Percentiles rank a stretch among this genome's conserved stretches.
These are phyloP conservation scores for Parnassius smintheus DNA, from an alignment of 2,888 invertebrate species.

Conservation along the genomic window DNA sequence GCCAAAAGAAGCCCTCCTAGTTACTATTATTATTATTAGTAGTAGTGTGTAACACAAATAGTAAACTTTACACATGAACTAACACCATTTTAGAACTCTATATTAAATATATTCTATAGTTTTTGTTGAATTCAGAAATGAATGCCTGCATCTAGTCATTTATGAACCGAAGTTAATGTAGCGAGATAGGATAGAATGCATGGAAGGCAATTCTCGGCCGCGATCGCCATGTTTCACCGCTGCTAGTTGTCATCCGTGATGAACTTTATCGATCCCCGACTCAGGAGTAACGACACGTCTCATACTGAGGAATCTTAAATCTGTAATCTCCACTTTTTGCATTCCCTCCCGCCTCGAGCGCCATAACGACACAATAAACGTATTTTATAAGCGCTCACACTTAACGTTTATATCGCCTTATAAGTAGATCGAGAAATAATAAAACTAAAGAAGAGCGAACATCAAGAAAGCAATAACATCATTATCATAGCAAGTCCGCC, in stretches of 20 bases:
- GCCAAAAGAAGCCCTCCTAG: too few species aligned
- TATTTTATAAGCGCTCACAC: constrained; percentile 78
- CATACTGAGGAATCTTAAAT: constrained; percentile 63
- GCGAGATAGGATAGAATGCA: constrained; percentile 18
- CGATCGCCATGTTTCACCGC: constrained; percentile 35
- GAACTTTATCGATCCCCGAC: constrained; percentile 55
- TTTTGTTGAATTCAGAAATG: background rate
- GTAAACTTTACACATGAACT: background rate
- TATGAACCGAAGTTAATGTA: constrained; percentile 7
- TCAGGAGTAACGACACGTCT: constrained; percentile 50
- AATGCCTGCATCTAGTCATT: background rate
- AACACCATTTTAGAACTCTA: background rate
- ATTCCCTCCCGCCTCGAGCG: constrained; percentile 55
- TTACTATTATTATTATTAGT: too few species aligned
- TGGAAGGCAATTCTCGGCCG: constrained; percentile 14
- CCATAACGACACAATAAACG: constrained; percentile 76
- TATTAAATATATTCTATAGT: too few species aligned
- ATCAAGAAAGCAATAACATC: constrained; percentile 81
- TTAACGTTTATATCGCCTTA: constrained; percentile 79
- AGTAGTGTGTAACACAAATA: too few species aligned
- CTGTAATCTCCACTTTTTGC: constrained; percentile 74
- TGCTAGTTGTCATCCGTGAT: constrained; percentile 52
- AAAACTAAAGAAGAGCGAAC: constrained; percentile 77
- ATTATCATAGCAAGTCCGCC: constrained; percentile 79
- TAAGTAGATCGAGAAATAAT: constrained; percentile 80